These are phyloP conservation scores for Leucopternis melanops DNA, from an alignment of 2,113 vertebrate species.

Conservation along the genomic window DNA sequence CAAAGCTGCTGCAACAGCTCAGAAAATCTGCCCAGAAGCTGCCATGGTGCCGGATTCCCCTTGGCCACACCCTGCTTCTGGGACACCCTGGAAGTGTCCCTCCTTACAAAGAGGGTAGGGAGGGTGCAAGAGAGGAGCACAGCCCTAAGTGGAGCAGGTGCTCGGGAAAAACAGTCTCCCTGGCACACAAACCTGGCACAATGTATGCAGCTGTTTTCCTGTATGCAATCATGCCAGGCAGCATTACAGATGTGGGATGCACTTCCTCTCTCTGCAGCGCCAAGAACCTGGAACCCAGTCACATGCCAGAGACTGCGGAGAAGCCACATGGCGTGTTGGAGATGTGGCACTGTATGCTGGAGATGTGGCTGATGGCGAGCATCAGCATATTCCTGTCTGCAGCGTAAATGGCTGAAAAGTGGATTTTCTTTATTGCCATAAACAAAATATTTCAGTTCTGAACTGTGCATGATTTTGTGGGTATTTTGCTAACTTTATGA, in stretches of 20 bases:
- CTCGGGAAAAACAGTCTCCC: not conserved
- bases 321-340: not conserved
- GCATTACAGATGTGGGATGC: not conserved
- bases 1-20: not conserved
- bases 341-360: not conserved
- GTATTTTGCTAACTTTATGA: not conserved
- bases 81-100: not conserved
- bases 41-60: not conserved
- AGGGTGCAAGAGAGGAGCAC: not conserved
- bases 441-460: not conserved
- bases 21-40: not conserved
- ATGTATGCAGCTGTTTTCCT: fast-evolving
- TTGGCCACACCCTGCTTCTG: not conserved
- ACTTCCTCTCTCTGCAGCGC: not conserved
- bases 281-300: not conserved
- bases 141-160: not conserved
- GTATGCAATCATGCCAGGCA: not conserved
- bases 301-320: fast-evolving
- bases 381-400: not conserved
- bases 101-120: not conserved
- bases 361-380: not conserved
- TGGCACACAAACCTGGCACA: not conserved
- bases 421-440: not conserved
- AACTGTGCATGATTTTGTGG: not conserved
- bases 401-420: not conserved